Base-by-base conservation (phyloP, 2,113 vertebrate species). In the Tetraodon nigroviridis region DNA sequence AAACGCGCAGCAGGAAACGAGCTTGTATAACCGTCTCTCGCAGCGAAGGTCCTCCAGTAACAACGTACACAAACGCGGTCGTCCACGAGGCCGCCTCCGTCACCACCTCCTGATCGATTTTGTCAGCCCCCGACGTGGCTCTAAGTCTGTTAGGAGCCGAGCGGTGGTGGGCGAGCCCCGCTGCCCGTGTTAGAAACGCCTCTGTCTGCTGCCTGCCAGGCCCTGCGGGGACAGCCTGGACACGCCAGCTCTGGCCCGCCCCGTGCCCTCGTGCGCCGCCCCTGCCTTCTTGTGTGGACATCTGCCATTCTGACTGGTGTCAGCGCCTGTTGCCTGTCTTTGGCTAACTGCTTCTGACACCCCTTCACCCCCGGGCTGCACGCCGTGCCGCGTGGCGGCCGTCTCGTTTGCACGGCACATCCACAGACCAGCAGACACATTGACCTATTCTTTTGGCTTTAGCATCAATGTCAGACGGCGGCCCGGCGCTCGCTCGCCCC, bases 361-460 rank as follows among this genome's bases (percentile, higher is more conserved):
- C 50, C 62, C 18, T 19, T 76, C 67, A 73, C 73, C 86, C 76
- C 59, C 3, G 49, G 81, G 84, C 66, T 21, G 67, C 57, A 12
- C 29, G 46, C 76, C 8, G 76, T 18, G 42, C 64, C 58, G 76
- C 83, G 80, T 76, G 78, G 75, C 59, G 78, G 68, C 74, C 78
- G 76, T 86, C 85, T 90, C 71, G 57, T 88, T 83, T 79, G 77
- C 70, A 71, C 60, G 42, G 76, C 32, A 44, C 64, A 71, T 79
- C 75, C 80, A 76, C 66, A 77, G 84, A 85, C 80, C 83, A 80
- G 67, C 83, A 82, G 85, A 90, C 88, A 88, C 86, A 84, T 84
- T 90, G 87, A 91, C 89, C 89, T 86, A 89, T 89, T 90, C 90
- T 80, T 86, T 67, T 82, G 85, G 84, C 76, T 87, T 90, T 81